A percentile compares a stretch with the other conserved stretches of the same genome.
These are phyloP conservation scores for Kradibia gibbosae DNA, from an alignment of 1,140 invertebrate genomes.

Conservation along the genomic window DNA sequence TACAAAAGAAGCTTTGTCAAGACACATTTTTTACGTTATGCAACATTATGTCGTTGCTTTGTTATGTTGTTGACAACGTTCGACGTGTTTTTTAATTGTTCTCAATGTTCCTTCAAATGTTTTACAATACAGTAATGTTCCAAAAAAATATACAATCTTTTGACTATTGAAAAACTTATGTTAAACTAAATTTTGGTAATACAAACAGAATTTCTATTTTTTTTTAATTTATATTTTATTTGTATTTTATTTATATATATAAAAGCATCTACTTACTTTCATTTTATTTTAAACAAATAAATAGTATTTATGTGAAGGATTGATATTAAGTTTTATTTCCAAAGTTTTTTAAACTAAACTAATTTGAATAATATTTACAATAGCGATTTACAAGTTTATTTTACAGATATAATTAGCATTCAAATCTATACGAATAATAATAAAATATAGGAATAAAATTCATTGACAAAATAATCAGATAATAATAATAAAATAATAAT, in stretches of 20 bases:
- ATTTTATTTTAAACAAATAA: too few relatives aligned
- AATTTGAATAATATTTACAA: too few relatives aligned
- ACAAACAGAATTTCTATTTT: neutral
- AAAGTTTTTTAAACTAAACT: too few relatives aligned
- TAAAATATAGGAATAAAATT: neutral
- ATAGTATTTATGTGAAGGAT: too few relatives aligned
- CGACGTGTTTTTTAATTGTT: too few relatives aligned
- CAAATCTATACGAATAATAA: neutral
- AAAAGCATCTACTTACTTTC: too few relatives aligned
- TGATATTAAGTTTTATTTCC: too few relatives aligned
- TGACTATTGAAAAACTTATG: neutral
- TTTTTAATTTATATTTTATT: too few relatives aligned
- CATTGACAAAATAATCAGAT: too few relatives aligned
- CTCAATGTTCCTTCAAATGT: constrained; percentile 6
- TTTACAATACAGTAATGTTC: neutral
- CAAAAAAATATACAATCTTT: neutral
- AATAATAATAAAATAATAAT: too few relatives aligned
- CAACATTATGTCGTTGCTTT: neutral
- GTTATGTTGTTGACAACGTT: too few relatives aligned
- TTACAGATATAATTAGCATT: neutral
- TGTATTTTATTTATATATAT: too few relatives aligned
- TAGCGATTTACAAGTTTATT: neutral
- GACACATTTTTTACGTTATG: neutral
- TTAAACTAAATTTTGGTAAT: neutral
- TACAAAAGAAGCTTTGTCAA: neutral